Base-by-base conservation (phyloP, 2,888 invertebrate species). In the Platypus cylindrus region DNA sequence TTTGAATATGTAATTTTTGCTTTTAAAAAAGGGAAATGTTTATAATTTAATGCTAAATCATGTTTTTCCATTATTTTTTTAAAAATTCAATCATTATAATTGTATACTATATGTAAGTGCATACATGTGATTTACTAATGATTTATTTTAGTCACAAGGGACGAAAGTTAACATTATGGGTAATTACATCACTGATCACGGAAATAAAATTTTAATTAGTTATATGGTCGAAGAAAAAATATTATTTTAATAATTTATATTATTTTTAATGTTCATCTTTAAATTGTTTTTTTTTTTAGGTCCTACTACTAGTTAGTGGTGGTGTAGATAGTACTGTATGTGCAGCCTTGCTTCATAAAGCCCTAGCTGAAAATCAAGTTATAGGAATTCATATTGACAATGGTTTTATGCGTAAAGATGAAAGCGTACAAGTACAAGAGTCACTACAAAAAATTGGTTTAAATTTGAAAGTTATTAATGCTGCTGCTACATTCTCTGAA, bases 281-380 rank as follows among this genome's bases (percentile, higher is more conserved):
- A n/a, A n/a, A 29, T 7, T 15, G 5, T 7, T 8, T 7, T n/a
- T 26, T 22, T 34, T 38, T 28, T 22, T 24, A 44, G 44, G 94
- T 61, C 30, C 55, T 93, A 81, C 75, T 91, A 59, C 64, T 95
- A 55, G 80, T 94, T 34, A 95, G 95, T 60, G 98, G 98, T 13
- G 98, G 98, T 16, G 98, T 98, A 3, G 98, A 99, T 65, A 98
- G 97, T 1, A 91, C 97, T n/a, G 98, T 99, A 7, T 98, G 97
- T 66, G 95, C 95, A 16, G 95, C 95, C 14, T 66, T 99, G 40
- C 68, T 98, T 33, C 80, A 87, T 60, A 83, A 83, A 59, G 93
- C 97, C 7, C 68, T 99, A 31, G 73, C 76, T 40, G 79, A 82
- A 50, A 83, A 86, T 51, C 90, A 93, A 63, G 79, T 98, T 38